Conservation (phyloP, 2,888 invertebrate genomes). For the Zaprionus obscuricornis region DNA sequence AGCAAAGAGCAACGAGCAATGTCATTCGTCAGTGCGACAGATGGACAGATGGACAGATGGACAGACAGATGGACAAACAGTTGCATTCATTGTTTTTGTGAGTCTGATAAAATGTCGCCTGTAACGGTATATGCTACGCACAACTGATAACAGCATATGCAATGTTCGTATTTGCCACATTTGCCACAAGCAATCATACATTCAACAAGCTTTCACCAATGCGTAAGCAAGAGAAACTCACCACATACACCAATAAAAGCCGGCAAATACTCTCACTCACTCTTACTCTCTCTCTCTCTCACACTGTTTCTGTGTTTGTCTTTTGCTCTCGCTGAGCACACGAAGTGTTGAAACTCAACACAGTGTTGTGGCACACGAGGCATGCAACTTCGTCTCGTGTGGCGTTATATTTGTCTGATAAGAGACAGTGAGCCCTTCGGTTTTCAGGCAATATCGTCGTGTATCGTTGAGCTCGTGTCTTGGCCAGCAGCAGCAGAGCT, state of each 20-base stretch:
- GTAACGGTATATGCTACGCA: constrained; percentile 21
- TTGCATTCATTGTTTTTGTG: not conserved
- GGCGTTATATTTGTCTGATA: no score
- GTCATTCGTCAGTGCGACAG: no score
- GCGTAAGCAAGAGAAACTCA: constrained; percentile 45
- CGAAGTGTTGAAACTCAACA: constrained; percentile 39
- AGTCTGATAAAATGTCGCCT: constrained; percentile 15
- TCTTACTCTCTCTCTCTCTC: constrained; percentile 8
- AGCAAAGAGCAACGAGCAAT: no score
- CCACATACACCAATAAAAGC: constrained; percentile 72
- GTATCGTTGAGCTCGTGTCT: constrained; percentile 42
- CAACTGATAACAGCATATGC: constrained; percentile 56
- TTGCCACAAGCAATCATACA: constrained; percentile 11
- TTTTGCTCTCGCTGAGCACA: constrained; percentile 26
- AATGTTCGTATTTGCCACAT: constrained; percentile 18
- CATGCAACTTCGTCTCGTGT: constrained; percentile 9
- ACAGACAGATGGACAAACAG: no score
- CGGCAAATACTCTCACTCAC: constrained; percentile 37
- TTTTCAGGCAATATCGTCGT: constrained; percentile 16
- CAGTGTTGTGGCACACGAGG: constrained; percentile 31
- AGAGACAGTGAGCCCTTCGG: constrained; percentile 27
- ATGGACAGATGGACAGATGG: no score
- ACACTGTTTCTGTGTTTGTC: constrained; percentile 42
- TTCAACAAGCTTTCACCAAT: constrained; percentile 69
- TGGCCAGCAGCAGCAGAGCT: constrained; percentile 50